phyloP scores from a whole-genome alignment of 2,113 vertebrate species.

The Eudyptes chrysolophus region DNA sequence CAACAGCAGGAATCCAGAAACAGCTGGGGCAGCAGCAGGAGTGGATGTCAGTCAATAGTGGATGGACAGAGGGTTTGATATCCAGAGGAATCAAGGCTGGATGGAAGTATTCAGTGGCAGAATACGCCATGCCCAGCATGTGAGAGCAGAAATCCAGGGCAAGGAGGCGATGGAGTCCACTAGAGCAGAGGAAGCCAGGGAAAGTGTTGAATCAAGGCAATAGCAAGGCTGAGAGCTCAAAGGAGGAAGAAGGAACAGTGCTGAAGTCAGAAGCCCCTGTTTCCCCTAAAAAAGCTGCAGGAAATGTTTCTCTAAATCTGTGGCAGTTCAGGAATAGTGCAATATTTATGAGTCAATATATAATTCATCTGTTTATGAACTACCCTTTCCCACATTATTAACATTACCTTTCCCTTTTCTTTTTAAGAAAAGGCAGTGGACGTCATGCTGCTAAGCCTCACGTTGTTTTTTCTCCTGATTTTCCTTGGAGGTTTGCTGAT shows the following conservation, averaged over 20 bases:
- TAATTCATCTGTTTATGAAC: neutral
- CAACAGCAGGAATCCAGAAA: neutral
- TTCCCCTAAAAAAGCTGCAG: neutral
- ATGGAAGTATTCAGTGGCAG: neutral
- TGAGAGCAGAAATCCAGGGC: neutral
- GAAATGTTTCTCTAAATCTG: neutral
- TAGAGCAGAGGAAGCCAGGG: neutral
- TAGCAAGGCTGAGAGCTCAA: neutral
- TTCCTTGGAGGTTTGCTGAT: slow-evolving; percentile 26
- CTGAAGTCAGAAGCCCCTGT: neutral
- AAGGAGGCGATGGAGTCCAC: neutral
- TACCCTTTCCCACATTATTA: neutral
- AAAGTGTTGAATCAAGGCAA: neutral
- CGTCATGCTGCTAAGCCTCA: neutral
- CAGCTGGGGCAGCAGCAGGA: neutral
- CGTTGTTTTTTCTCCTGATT: neutral
- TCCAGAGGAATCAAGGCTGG: neutral
- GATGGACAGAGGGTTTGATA: neutral
- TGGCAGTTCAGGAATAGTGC: neutral
- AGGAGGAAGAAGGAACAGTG: neutral
- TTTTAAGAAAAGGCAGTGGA: slow-evolving; percentile 2
- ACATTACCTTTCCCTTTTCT: neutral
- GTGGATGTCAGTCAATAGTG: no score
- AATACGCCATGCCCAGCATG: no score
- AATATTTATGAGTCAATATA: neutral